phyloP scores from a whole-genome alignment of 2,888 invertebrate species.

The Apamea anceps region DNA sequence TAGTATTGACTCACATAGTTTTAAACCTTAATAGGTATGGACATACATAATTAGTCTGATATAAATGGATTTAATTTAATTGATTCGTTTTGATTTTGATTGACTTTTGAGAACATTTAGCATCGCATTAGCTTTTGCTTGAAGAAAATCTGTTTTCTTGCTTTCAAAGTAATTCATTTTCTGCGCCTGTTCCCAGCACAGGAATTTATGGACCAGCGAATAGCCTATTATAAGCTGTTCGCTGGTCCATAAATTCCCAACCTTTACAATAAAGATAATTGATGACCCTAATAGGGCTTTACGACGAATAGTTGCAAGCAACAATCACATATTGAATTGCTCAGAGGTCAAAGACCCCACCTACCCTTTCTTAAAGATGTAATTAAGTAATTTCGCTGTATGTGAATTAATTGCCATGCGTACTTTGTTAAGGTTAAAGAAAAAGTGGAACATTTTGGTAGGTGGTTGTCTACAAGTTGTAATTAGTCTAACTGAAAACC shows the following conservation, averaged over 20 bases:
- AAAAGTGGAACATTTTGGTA: neutral
- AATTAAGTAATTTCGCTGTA: conserved; percentile 31
- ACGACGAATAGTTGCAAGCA: conserved; percentile 21
- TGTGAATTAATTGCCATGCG: conserved; percentile 5
- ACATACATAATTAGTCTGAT: too few species aligned
- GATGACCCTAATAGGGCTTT: conserved; percentile 10
- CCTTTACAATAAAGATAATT: conserved; percentile 33
- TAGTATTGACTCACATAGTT: too few species aligned
- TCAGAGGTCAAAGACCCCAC: conserved; percentile 24
- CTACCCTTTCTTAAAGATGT: neutral
- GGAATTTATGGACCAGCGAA: conserved; percentile 30
- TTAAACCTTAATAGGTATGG: too few species aligned
- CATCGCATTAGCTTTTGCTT: neutral
- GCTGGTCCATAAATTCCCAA: too few species aligned
- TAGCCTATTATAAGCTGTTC: too few species aligned
- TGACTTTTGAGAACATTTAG: neutral
- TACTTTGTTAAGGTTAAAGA: neutral
- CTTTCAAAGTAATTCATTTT: neutral
- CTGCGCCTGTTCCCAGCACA: neutral
- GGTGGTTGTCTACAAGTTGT: neutral
- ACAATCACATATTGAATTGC: conserved; percentile 12
- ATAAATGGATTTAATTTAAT: too few species aligned
- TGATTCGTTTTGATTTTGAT: too few species aligned
- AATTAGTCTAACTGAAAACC: neutral
- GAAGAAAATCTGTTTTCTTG: neutral